Evolutionary conservation across 2,113 vertebrate genomes (phyloP).

Genomic region (Calyptomena viridis): DNA sequence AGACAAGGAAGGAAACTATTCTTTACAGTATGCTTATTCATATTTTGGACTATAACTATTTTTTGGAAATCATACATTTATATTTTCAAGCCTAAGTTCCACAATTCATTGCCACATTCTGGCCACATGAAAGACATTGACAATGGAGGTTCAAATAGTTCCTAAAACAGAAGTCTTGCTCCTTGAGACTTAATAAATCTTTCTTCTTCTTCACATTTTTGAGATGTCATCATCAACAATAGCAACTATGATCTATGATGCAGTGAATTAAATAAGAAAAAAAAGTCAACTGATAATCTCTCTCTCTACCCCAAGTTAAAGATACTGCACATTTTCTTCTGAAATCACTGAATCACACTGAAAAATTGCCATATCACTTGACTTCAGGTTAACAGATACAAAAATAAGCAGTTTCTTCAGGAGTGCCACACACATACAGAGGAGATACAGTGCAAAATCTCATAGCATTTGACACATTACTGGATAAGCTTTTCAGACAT

Average conservation of each 20-base stretch:
- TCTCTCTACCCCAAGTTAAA: background rate
- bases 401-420: background rate
- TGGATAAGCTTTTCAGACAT: background rate
- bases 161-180: rapidly evolving
- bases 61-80: background rate
- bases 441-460: background rate
- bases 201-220: background rate
- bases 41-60: background rate
- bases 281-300: rapidly evolving
- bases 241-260: background rate
- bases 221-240: background rate
- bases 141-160: background rate
- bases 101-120: background rate
- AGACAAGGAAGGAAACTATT: background rate
- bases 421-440: background rate
- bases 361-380: background rate
- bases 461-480: background rate
- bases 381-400: background rate
- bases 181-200: background rate
- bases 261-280: background rate
- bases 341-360: background rate
- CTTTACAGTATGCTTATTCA: background rate
- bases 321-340: background rate
- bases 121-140: background rate
- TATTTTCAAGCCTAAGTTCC: background rate